Base-by-base conservation (phyloP, 2,113 vertebrate genomes). In the Sinosuthora webbiana region DNA sequence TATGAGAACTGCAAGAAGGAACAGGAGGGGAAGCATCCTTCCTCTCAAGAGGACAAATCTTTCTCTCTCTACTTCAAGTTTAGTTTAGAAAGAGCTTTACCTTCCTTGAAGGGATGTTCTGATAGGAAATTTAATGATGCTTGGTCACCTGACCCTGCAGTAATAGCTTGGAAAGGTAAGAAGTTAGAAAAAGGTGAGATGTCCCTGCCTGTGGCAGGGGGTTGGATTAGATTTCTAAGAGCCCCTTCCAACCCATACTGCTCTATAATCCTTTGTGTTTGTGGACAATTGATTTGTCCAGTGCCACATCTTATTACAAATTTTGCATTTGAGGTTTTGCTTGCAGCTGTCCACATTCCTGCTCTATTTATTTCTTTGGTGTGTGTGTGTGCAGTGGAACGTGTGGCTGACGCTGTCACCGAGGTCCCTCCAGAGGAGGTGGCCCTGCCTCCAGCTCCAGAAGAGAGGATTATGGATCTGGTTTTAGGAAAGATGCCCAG, bases 381-480 rank as follows among this genome's bases (percentile, higher is more conserved):
- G 47, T 35, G 18, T 82, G 18, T 82, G 47, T 94, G 95, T 84
- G 60, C 92, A 94, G 83, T 73, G 68, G 98, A 98, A 52, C 95
- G 65, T 2, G 98, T 98, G 88, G 97, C 98, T 12, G 98, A 98
- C 3, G 75, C 97, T 60, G 86, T 97, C 67, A 82, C 95, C 0
- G 97, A 98, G 12, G 91, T 98, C 77, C 97, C 98, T 8, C 97
- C 95, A 4, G 98, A 98, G 10, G 98, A 97, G 50, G 81, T 91
- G 69, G 97, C 97, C 2, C 86, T 96, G 57, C 84, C 92, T 6
- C 70, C 97, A 4, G 47, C 97, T 12, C 86, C 98, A 3, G 98
- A 98, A 4, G 98, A 98, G 47, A 98, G 97, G 69, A 98, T 98
- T 88, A 97, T 98, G 98, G 98, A 98, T 62, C 64, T 98, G 84